These are phyloP conservation scores for Aricia artaxerxes DNA, from an alignment of 2,888 invertebrate genomes.

Conservation along the genomic window DNA sequence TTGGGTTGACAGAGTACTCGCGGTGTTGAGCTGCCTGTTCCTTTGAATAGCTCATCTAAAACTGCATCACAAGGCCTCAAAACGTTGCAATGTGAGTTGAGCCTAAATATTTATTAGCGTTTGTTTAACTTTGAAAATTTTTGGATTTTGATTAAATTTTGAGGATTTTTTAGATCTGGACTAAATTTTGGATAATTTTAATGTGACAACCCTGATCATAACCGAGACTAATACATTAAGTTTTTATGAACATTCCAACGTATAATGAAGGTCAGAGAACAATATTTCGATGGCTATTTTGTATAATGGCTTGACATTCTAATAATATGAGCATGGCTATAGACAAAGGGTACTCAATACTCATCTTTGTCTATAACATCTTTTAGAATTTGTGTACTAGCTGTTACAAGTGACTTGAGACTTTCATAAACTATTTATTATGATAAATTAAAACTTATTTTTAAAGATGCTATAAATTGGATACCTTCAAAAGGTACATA, in stretches of 20 bases:
- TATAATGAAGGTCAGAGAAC: conserved; percentile 22
- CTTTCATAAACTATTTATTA: not conserved
- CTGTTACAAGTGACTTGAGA: not conserved
- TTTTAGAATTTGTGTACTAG: not conserved
- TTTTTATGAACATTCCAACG: conserved; percentile 25
- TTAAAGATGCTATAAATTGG: not conserved
- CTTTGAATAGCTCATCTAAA: no score
- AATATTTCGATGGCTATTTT: conserved; percentile 17
- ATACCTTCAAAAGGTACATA: not conserved
- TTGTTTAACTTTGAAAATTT: no score
- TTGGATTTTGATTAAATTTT: no score
- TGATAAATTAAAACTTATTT: not conserved
- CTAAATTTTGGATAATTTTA: not conserved
- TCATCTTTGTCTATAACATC: not conserved
- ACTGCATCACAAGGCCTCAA: no score
- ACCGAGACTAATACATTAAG: conserved; percentile 13
- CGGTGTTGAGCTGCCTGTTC: no score
- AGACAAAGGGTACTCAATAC: conserved; percentile 18
- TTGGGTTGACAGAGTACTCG: no score
- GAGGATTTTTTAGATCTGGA: not conserved
- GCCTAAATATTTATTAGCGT: no score
- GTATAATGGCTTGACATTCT: conserved; percentile 23
- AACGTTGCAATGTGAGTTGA: no score
- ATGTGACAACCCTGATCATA: conserved; percentile 6
- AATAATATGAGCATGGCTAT: conserved; percentile 11